Evolutionary conservation across 2,113 vertebrate genomes (phyloP), one percentile per base, ranked within the genome.

Genomic region (Anarrhichthys ocellatus): DNA sequence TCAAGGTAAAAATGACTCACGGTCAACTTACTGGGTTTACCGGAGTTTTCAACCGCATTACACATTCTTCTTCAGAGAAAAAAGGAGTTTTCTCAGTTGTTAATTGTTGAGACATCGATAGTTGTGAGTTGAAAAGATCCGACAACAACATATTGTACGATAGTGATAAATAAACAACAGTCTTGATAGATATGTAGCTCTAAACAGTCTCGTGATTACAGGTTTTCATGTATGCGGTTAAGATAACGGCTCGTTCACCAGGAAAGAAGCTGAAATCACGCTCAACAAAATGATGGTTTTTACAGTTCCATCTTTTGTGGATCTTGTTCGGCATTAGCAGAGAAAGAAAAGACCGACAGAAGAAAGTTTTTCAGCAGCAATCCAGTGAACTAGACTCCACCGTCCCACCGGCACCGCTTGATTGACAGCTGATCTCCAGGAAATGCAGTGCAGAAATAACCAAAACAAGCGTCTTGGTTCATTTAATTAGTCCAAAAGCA

Each of bases 341-440:
- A 65, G 6, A 62, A 61, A 32, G 58, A 61, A 61, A 62, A 62
- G 24, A 27, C 5, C 8, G 5, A 6, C 54, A 63, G 34, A 63
- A 36, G 9, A 63, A 65, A 24, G 46, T 22, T 54, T 38, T 71
- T 54, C 22, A 71, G 68, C 44, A 61, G 52, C 73, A 73, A 44
- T 46, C 52, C 74, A 67, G n/a, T 20, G 6, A 52, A 42, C 9
- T 40, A 73, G 17, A 42, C 20, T 27, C 36, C n/a, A 17, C 58
- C n/a, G 27, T 66, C 42, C 36, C n/a, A 17, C 9, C 40, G 18
- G 11, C 18, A 1, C 8, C 46, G 48, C 52, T 52, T 48, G 24
- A 29, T 2, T 46, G 65, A 67, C n/a, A 32, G 34, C 18, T 36
- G 63, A 69, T 59, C 15, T 70, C 54, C 42, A 48, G 24, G 36